A percentile compares a stretch with the other conserved stretches of the same genome.
Evolutionary conservation across 2,113 vertebrate genomes (phyloP).

Genomic region (Salvelinus namaycush): DNA sequence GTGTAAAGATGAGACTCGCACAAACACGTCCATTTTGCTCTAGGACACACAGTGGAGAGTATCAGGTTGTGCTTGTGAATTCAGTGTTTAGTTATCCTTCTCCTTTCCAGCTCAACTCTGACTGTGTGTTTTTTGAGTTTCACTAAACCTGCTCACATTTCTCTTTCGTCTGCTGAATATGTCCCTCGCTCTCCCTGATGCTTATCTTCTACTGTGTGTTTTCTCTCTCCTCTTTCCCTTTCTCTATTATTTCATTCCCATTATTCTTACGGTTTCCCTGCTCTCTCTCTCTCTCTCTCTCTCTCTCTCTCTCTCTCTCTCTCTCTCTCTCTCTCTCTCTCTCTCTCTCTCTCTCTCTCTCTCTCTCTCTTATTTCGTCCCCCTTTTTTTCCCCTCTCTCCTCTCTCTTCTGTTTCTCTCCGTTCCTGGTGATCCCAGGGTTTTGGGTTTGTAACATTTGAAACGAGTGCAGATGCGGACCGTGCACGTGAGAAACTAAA

Average conservation of each 20-base stretch:
- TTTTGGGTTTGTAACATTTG: constrained; percentile 94
- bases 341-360: no score
- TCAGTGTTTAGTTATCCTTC: no score
- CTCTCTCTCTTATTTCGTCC: background rate
- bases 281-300: no score
- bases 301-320: no score
- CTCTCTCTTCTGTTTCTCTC: constrained; percentile 32
- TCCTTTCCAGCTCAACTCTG: constrained; percentile 1
- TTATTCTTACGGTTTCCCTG: no score
- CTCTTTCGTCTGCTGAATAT: constrained; percentile 47
- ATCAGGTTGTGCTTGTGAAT: no score
- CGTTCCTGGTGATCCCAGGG: constrained; percentile 58
- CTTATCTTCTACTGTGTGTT: constrained; percentile 56
- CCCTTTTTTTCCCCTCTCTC: background rate
- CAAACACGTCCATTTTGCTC: background rate
- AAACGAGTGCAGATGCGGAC: constrained; percentile 94
- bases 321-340: no score
- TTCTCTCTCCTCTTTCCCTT: background rate
- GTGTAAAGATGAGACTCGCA: no score
- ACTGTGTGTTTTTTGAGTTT: constrained; percentile 30
- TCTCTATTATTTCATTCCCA: no score
- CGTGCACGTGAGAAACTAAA: constrained; percentile 97
- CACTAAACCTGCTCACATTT: constrained; percentile 36
- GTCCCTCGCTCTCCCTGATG: constrained; percentile 41
- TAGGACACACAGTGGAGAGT: background rate